phyloP scores from a whole-genome alignment of 2,888 invertebrate species.

The Drosophila buzzatii region DNA sequence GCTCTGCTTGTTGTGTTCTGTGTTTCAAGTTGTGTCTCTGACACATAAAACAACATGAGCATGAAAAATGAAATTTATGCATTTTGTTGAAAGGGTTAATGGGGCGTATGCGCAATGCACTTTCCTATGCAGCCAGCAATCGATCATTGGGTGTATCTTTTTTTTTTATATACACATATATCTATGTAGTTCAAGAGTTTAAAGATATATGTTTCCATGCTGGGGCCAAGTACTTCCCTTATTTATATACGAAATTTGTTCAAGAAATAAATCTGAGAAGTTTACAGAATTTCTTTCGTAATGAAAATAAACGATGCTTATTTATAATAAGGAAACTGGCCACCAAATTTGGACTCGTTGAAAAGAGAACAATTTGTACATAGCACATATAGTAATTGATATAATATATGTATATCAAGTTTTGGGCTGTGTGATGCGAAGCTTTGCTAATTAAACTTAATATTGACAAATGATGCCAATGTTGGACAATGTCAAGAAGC shows the following conservation, averaged over 20 bases:
- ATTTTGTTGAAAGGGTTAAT: constrained; percentile 67
- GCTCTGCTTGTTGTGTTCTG: constrained; percentile 12
- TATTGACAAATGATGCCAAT: constrained; percentile 78
- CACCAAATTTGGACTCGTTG: constrained; percentile 54
- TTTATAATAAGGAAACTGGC: constrained; percentile 31
- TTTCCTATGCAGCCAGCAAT: constrained; percentile 44
- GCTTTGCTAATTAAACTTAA: constrained; percentile 80
- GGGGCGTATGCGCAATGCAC: constrained; percentile 42
- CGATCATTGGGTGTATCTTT: constrained; percentile 40
- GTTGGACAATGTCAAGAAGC: constrained; percentile 70
- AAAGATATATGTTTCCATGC: constrained; percentile 6
- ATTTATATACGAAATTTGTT: constrained; percentile 21
- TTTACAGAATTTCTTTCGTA: constrained; percentile 48
- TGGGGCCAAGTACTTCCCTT: background rate
- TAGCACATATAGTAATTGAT: constrained; percentile 12
- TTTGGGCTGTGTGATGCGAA: constrained; percentile 27
- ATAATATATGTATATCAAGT: constrained; percentile 9
- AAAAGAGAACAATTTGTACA: constrained; percentile 41
- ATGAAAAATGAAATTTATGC: constrained; percentile 63
- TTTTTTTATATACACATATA: constrained; percentile 11
- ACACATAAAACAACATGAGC: constrained; percentile 42
- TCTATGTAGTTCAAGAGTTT: constrained; percentile 1
- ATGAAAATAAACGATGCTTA: constrained; percentile 61
- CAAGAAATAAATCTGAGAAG: constrained; percentile 40
- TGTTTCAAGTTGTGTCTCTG: constrained; percentile 21